phyloP scores from a whole-genome alignment of 30 jellyfish, hydroid and myxozoan species.

The Clytia hemisphaerica region DNA sequence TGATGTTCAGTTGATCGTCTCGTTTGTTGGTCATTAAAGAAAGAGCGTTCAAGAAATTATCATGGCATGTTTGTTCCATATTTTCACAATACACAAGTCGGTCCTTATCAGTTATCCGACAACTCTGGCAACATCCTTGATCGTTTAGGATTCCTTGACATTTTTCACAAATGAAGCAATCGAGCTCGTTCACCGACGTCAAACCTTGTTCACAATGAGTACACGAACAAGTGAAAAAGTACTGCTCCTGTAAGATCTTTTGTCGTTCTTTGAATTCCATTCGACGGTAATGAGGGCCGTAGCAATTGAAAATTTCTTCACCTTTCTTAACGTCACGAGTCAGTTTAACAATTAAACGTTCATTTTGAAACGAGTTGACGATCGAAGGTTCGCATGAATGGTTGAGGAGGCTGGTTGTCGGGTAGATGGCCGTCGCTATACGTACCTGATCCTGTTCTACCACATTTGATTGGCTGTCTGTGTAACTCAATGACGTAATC shows the following conservation, averaged over 20 bases:
- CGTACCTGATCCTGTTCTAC: slow-evolving; percentile 48
- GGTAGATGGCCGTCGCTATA: slow-evolving; percentile 73
- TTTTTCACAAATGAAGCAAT: slow-evolving; percentile 21
- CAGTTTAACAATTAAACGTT: slow-evolving; percentile 35
- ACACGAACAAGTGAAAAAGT: slow-evolving; percentile 58
- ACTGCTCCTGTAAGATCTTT: slow-evolving; percentile 33
- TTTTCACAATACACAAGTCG: no score
- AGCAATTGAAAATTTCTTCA: slow-evolving; percentile 60
- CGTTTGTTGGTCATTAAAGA: no score
- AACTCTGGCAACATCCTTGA: no score
- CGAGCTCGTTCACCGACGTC: not conserved
- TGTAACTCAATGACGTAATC: slow-evolving; percentile 43
- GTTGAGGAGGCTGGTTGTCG: slow-evolving; percentile 59
- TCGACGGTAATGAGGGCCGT: slow-evolving; percentile 81
- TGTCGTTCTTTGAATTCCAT: slow-evolving; percentile 50
- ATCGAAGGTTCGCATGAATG: slow-evolving; percentile 87
- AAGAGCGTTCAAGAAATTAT: no score
- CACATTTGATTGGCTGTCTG: slow-evolving; percentile 16
- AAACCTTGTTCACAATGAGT: slow-evolving; percentile 35
- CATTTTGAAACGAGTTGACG: slow-evolving; percentile 36
- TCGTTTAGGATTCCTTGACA: no score
- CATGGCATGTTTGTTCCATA: no score
- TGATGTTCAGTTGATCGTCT: no score
- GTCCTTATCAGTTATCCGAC: no score
- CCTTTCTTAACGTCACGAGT: slow-evolving; percentile 43